Conservation (phyloP, 2,797 vertebrate species). For the Chaenodraco wilsoni region DNA sequence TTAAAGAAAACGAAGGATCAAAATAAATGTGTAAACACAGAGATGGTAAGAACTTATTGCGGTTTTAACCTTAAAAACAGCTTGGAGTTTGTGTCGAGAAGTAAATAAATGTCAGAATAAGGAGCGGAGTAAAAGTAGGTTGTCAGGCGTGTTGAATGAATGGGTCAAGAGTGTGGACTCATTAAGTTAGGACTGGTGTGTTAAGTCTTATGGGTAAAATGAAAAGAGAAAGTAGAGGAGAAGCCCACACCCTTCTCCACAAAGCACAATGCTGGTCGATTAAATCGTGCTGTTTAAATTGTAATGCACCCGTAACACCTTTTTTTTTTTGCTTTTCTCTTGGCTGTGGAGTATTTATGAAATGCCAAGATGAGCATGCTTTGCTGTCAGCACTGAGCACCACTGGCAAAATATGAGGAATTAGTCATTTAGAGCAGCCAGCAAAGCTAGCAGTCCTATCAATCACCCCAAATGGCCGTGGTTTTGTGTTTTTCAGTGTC, state of each 20-base stretch:
- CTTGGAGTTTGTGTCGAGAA: slow-evolving; percentile 9
- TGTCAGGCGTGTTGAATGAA: slow-evolving; percentile 43
- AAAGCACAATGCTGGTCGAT: slow-evolving; percentile 6
- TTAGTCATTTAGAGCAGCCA: slow-evolving; percentile 39
- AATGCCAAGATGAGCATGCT: slow-evolving; percentile 32
- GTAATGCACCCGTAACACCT: slow-evolving; percentile 15
- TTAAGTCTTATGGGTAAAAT: slow-evolving; percentile 21
- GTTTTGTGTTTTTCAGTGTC: slow-evolving; percentile 19
- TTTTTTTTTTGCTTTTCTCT: slow-evolving; percentile 32
- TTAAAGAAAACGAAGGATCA: slow-evolving; percentile 13
- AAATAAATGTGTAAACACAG: slow-evolving; percentile 31
- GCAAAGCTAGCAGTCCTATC: slow-evolving; percentile 5
- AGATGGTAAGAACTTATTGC: slow-evolving; percentile 12
- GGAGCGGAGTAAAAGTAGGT: slow-evolving; percentile 30
- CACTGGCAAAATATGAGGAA: slow-evolving; percentile 31
- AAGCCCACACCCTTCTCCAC: slow-evolving; percentile 21
- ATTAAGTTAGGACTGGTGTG: slow-evolving; percentile 43
- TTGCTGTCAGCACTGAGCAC: slow-evolving; percentile 34
- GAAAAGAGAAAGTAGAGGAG: slow-evolving; percentile 1
- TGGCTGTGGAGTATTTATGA: slow-evolving; percentile 41
- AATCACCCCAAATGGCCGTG: slow-evolving; percentile 1
- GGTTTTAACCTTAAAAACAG: slow-evolving; percentile 28
- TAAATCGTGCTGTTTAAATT: slow-evolving; percentile 34
- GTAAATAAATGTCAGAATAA: slow-evolving; percentile 36
- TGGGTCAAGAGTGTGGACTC: slow-evolving; percentile 50